phyloP scores from a whole-genome alignment of 35 echinoderm and acorn worm species.

The Apostichopus japonicus region DNA sequence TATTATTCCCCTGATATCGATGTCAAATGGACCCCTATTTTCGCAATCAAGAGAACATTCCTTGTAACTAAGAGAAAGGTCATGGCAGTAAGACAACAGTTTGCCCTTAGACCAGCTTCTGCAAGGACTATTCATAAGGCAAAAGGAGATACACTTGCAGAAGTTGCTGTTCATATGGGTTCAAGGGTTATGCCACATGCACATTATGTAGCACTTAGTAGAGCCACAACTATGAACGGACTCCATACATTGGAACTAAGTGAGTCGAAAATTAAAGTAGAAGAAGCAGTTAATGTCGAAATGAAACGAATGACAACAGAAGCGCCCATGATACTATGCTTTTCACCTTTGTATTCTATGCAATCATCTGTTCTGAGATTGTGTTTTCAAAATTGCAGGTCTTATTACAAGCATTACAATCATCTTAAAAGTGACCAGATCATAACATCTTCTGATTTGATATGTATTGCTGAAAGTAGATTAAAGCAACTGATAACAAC shows the following conservation, averaged over 20 bases:
- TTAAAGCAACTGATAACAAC: too few relatives aligned
- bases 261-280: conserved; percentile 20
- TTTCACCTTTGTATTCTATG: too few relatives aligned
- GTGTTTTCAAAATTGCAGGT: too few relatives aligned
- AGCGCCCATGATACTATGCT: too few relatives aligned
- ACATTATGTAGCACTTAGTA: conserved; percentile 43
- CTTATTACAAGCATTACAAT: too few relatives aligned
- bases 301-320: too few relatives aligned
- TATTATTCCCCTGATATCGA: background rate
- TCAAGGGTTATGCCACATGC: conserved; percentile 8
- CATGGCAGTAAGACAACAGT: background rate
- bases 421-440: too few relatives aligned
- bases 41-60: background rate
- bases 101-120: background rate
- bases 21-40: conserved; percentile 31
- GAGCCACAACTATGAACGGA: background rate
- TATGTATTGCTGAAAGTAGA: too few relatives aligned
- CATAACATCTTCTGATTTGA: too few relatives aligned
- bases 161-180: conserved; percentile 34
- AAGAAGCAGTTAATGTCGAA: too few relatives aligned
- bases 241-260: background rate
- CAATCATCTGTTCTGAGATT: too few relatives aligned
- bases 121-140: conserved; percentile 54
- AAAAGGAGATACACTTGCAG: conserved; percentile 23
- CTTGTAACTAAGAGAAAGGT: background rate